These are phyloP conservation scores for Helogale parvula DNA, from an alignment of 2,113 vertebrate species.

Conservation along the genomic window DNA sequence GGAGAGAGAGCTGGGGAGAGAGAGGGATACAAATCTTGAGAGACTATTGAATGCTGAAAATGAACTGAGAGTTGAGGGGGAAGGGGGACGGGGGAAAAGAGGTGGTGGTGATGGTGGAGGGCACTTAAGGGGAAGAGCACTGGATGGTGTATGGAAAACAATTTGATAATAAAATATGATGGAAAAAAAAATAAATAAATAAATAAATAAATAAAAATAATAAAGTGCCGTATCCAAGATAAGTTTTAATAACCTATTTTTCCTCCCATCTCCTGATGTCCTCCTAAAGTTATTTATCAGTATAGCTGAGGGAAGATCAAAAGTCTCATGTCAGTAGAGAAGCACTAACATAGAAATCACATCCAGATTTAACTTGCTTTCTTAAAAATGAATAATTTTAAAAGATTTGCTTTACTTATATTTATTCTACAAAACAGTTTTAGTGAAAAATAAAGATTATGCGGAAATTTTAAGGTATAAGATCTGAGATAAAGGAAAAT, in stretches of 20 bases:
- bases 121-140: too few relatives aligned
- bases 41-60: too few relatives aligned
- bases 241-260: constrained; percentile 34
- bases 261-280: background rate
- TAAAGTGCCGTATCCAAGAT: background rate
- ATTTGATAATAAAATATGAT: too few relatives aligned
- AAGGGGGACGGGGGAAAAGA: too few relatives aligned
- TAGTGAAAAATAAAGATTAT: constrained; percentile 13
- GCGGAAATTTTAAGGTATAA: constrained; percentile 44
- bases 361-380: constrained; percentile 53
- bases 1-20: too few relatives aligned
- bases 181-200: too few relatives aligned
- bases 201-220: too few relatives aligned
- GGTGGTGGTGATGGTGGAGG: too few relatives aligned
- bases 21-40: too few relatives aligned
- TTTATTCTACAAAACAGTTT: constrained; percentile 48
- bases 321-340: constrained; percentile 3
- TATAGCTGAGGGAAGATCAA: background rate
- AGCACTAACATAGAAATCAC: constrained; percentile 45
- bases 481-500: background rate
- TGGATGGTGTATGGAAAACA: too few relatives aligned
- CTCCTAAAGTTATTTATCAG: constrained; percentile 20
- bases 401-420: constrained; percentile 34
- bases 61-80: too few relatives aligned
- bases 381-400: constrained; percentile 45